Evolutionary conservation across 2,113 vertebrate genomes (phyloP).

Genomic region (Barnardius zonarius): DNA sequence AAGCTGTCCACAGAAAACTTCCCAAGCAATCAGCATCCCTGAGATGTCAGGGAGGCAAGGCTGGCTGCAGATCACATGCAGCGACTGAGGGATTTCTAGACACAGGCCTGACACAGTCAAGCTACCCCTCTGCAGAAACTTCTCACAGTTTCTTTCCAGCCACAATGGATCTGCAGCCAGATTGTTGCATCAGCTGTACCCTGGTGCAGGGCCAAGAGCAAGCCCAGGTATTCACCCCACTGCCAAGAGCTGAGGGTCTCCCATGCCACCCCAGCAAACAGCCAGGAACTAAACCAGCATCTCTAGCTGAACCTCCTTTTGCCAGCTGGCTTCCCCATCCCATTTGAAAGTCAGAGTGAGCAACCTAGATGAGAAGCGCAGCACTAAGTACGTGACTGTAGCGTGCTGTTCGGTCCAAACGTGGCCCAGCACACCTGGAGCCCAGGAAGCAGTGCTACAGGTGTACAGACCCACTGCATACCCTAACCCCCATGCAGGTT

Average conservation of each 20-base stretch:
- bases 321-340: not conserved
- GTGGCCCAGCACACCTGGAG: not conserved
- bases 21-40: not conserved
- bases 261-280: fast-evolving
- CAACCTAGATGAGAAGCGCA: fast-evolving
- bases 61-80: not conserved
- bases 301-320: not conserved
- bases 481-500: fast-evolving
- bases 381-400: fast-evolving
- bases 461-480: not conserved
- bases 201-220: not conserved
- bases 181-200: not conserved
- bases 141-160: not conserved
- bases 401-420: not conserved
- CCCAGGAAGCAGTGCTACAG: fast-evolving
- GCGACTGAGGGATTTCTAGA: not conserved
- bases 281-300: not conserved
- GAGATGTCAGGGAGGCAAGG: fast-evolving
- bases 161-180: not conserved
- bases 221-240: not conserved
- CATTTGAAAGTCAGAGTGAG: not conserved
- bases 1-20: not conserved
- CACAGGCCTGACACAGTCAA: not conserved
- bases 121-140: not conserved
- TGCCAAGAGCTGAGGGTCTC: not conserved